Evolutionary conservation across 1,140 invertebrate genomes (phyloP), one percentile per base, ranked within the genome.

Genomic region (Chrysoperla carnea): DNA sequence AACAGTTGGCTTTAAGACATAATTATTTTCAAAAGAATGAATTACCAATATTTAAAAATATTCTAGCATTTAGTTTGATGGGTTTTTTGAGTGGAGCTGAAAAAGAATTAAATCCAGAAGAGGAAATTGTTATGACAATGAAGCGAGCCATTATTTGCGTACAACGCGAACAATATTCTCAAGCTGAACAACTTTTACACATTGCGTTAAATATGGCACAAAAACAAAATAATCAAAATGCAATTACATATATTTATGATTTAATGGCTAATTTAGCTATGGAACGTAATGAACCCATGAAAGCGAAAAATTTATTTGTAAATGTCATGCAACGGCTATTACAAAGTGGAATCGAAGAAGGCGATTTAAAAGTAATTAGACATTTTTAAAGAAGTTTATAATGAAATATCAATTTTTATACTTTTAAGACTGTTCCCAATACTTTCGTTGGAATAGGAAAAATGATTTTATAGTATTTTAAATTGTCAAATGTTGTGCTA

Each of bases 191-290:
- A 57, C 73, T 89, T 58, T 64, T 93, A 23, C 84, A 89, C 60
- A 54, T 89, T 27, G 85, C 85, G 1, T 63, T 92, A 37, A 75
- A 76, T 39, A 68, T 87, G 56, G 87, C 89, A 6, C 84, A 90
- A 58, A 79, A 84, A 52, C 62, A 80, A 35, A 68, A 79, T 39
- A 74, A 84, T 61, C 55, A 74, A 47, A 63, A 83, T 49, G 87
- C 78, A 23, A 65, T 89, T 39, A 81, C 84, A 7, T 91, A 92
- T 52, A 77, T 92, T 43, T 91, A 83, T 57, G 89, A 94, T 67
- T 53, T 88, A 6, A 76, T 96, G 74, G 90, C 88, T 6, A 92
- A 94, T 65, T 64, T 93, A 37, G 86, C 88, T 11, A 75, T 89
- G 53, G 70, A 84, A 51, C 64, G 66, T 39, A 73, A 75, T 37